phyloP scores from a whole-genome alignment of 1,140 invertebrate genomes.

The Cotesia glomerata region DNA sequence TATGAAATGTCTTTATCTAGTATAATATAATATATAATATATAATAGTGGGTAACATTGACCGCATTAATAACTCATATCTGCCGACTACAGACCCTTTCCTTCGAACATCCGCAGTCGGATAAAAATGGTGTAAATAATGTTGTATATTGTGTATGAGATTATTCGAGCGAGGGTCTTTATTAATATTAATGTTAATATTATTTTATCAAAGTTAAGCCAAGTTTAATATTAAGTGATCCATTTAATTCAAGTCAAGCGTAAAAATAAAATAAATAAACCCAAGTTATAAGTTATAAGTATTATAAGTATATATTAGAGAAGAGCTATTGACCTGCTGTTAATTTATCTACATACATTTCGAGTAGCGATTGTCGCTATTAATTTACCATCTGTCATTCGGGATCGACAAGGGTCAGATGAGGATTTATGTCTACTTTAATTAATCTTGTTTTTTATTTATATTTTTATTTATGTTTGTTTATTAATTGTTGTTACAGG shows the following conservation, averaged over 20 bases:
- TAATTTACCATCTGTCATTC: background rate
- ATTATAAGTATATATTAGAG: background rate
- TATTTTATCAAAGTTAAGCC: no score
- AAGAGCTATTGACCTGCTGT: background rate
- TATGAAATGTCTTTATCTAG: no score
- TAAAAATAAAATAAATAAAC: no score
- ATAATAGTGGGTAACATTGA: slow-evolving; percentile 29
- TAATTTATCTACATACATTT: background rate
- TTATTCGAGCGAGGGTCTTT: background rate
- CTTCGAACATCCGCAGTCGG: background rate
- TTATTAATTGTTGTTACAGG: slow-evolving; percentile 65
- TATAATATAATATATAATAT: slow-evolving; percentile 26
- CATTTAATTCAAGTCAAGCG: no score
- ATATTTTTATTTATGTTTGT: slow-evolving; percentile 19
- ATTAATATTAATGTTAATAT: background rate
- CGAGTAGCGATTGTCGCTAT: background rate
- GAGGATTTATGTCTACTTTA: background rate
- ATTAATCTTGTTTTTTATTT: background rate
- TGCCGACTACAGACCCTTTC: slow-evolving; percentile 17
- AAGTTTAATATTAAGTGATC: no score
- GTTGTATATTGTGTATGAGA: background rate
- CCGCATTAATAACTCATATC: slow-evolving; percentile 31
- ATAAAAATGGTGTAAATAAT: background rate
- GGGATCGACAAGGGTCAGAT: no score
- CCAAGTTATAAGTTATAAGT: no score